Percentiles rank a stretch among this genome's conserved stretches.
Conservation (phyloP, 2,797 vertebrate genomes). For the Rhabdophis nuchalis region DNA sequence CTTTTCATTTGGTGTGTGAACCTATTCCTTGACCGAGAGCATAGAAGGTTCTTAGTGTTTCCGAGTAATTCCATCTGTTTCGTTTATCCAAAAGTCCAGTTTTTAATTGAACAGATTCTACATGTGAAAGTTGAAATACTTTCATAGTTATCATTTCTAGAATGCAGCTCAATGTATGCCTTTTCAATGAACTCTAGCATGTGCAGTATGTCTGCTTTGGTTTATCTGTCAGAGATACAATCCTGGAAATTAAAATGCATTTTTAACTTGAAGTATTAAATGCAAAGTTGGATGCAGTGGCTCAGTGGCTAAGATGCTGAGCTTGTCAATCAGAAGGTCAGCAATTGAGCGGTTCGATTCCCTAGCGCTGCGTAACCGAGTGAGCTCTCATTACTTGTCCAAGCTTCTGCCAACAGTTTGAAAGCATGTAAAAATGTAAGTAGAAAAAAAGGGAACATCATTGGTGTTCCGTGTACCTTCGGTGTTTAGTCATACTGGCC, state of each 20-base stretch:
- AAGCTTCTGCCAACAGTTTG: no score
- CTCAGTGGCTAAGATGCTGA: no score
- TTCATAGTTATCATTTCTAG: background rate
- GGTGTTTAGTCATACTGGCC: no score
- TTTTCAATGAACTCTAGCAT: background rate
- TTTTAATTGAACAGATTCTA: background rate
- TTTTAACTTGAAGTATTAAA: background rate
- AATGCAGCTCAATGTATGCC: background rate
- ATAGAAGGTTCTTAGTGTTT: background rate
- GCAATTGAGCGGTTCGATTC: no score
- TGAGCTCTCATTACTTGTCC: no score
- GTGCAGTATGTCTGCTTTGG: background rate
- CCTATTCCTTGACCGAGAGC: background rate
- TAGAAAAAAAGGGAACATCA: no score
- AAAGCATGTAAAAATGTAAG: no score
- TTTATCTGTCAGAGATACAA: background rate
- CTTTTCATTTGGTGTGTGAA: background rate
- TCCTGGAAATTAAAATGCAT: background rate
- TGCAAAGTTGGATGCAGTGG: no score
- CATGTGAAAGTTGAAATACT: background rate
- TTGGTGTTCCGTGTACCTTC: no score
- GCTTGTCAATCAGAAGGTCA: no score
- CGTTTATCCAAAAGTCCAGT: background rate
- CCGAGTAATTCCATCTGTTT: conserved; percentile 5
- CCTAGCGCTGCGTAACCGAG: no score